Evolutionary conservation across 2,888 invertebrate genomes (phyloP), one percentile per base, ranked within the genome.

Genomic region (Limenitis camilla): DNA sequence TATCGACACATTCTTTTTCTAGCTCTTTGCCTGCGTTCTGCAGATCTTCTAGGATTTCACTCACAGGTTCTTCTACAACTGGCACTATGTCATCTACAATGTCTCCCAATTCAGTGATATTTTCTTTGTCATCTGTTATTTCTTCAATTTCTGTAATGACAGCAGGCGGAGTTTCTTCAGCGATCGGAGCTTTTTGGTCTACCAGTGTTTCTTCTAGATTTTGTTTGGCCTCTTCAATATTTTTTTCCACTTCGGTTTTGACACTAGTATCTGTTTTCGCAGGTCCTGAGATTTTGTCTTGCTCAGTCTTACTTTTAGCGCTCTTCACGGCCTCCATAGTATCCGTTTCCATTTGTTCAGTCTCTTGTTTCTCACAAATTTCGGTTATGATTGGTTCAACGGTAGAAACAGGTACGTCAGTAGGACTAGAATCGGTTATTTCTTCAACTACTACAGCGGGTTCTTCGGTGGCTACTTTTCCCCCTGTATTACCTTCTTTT

Each of bases 1-100:
- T 85, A 60, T 87, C 88, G 55, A 81, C 83, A 59, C 88, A 88
- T 68, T 88, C 87, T 58, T 86, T 87, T 55, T 86, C 86, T 11
- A 88, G 67, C 3, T 80, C 84, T 42, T 81, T 79, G 4, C 82
- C 81, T 11, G 77, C 84, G 57, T 78, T 82, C 61, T 81, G 74
- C 29, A 85, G 64, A 1, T 78, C 78, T 55, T 82, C 85, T 62
- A 84, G 76, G 49, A 83, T 85, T 58, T 76, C 76, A 29, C 52
- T 56, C 38, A 62, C 48, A 3, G 82, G 81, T 61, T 86, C 85
- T 59, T 85, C 82, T 0, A 85, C 69, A 1, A 86, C 67, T 0
- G 86, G 84, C 51, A 72, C 78, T 6, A 78, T 56, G 54, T 78
- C 77, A 31, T 79, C 78, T 11, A 77, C 74, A 5, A 76, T 67